Conservation (phyloP, 2,113 vertebrate genomes). For the Petrocephalus zakoni region DNA sequence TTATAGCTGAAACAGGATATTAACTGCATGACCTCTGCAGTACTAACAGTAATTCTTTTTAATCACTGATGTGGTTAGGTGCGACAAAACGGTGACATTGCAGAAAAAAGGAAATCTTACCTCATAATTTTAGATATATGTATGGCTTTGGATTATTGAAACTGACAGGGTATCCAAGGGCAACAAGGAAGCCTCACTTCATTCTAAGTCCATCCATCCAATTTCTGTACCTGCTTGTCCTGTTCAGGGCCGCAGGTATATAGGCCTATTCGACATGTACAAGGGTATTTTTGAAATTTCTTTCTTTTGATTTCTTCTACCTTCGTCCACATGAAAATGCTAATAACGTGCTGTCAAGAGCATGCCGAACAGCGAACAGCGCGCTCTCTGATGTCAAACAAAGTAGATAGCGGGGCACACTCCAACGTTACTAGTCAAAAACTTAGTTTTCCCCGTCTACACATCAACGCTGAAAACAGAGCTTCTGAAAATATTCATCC, state of each 20-base stretch:
- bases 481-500: too few species aligned
- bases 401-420: too few species aligned
- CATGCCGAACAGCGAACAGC: too few species aligned
- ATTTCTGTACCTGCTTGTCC: background rate
- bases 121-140: background rate
- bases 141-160: background rate
- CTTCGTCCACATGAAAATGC: too few species aligned
- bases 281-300: too few species aligned
- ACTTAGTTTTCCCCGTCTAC: too few species aligned
- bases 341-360: too few species aligned
- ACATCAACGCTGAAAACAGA: too few species aligned
- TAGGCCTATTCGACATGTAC: too few species aligned
- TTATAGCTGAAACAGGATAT: background rate
- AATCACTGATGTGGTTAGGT: background rate
- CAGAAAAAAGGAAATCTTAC: background rate
- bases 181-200: background rate
- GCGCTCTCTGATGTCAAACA: too few species aligned
- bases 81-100: background rate
- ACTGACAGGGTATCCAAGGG: background rate
- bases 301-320: too few species aligned
- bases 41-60: background rate
- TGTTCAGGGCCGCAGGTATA: background rate
- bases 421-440: too few species aligned
- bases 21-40: background rate
- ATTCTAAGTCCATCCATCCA: background rate